phyloP scores from a whole-genome alignment of 2,113 vertebrate genomes.

The Otis tarda region DNA sequence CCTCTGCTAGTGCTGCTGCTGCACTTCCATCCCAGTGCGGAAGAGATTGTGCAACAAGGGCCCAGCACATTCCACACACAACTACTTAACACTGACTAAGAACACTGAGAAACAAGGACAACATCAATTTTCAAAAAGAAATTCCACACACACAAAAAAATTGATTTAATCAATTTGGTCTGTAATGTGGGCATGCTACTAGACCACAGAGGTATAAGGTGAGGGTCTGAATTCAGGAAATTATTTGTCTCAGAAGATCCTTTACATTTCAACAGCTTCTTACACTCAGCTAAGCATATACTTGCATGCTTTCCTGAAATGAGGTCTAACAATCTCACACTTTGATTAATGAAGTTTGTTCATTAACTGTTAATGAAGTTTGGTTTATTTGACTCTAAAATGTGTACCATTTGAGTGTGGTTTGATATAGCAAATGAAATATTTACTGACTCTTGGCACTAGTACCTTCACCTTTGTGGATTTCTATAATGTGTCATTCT shows the following conservation, averaged over 20 bases:
- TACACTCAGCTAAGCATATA: background rate
- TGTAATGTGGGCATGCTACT: background rate
- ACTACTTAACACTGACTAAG: too few relatives aligned
- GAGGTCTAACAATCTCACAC: background rate
- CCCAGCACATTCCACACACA: fast-evolving
- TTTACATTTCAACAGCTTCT: background rate
- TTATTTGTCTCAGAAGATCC: background rate
- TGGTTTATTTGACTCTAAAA: background rate
- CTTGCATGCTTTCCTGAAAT: background rate
- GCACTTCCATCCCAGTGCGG: background rate
- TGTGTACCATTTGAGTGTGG: background rate
- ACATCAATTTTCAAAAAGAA: background rate
- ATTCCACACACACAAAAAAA: background rate
- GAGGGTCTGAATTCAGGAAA: background rate
- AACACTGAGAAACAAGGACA: background rate
- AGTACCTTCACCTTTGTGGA: background rate
- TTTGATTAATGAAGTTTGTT: background rate
- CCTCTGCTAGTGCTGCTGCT: background rate
- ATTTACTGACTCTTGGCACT: constrained; percentile 1
- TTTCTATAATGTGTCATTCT: background rate
- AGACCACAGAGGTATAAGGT: background rate
- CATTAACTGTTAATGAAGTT: background rate
- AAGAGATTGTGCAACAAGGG: background rate
- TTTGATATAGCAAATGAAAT: background rate
- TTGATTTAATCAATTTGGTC: background rate